Evolutionary conservation across 2,113 vertebrate species (phyloP), one percentile per base, ranked within the genome.

Genomic region (Gymnarchus niloticus): DNA sequence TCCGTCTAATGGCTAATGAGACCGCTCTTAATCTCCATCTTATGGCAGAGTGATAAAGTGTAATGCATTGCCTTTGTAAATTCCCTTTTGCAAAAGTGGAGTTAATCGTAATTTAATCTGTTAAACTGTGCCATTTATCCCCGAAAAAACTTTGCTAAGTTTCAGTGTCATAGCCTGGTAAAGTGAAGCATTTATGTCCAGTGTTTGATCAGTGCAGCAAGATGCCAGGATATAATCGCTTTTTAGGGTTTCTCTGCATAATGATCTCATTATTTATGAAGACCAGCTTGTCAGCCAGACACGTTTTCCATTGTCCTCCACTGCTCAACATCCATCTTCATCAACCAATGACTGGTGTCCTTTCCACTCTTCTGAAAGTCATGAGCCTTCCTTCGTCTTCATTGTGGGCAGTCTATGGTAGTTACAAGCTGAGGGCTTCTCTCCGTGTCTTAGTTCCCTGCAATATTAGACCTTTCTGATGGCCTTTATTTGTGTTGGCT

Each of bases 101-200:
- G 90, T 87, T 92, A 92, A 94, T 93, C 91, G 90, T 51, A 7
- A 88, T 85, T 89, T 90, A 89, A 91, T 92, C 88, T 89, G 59
- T 87, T 88, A 89, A 80, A 88, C 90, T 52, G 88, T 89, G 28
- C 88, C 81, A 41, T 91, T 90, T 88, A 87, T 83, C 81, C 82
- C 9, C 85, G 56, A 85, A 88, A 85, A 91, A 87, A 85, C 87
- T 87, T 89, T 91, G 52, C 85, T 56, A 14, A 84, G 85, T 84
- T 83, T 82, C 17, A 48, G 48, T 88, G 86, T 80, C 77, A 78
- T 76, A 83, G 78, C 86, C 6, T 7, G 84, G 12, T 2, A 56
- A 77, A 84, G 59, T 87, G 85, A 89, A 91, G 89, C 80, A 61
- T 84, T 84, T 91, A 90, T 91, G 90, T 90, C 91, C 91, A 87